Evolutionary conservation across 2,113 vertebrate genomes (phyloP).

Genomic region (Brevimyrus niger): DNA sequence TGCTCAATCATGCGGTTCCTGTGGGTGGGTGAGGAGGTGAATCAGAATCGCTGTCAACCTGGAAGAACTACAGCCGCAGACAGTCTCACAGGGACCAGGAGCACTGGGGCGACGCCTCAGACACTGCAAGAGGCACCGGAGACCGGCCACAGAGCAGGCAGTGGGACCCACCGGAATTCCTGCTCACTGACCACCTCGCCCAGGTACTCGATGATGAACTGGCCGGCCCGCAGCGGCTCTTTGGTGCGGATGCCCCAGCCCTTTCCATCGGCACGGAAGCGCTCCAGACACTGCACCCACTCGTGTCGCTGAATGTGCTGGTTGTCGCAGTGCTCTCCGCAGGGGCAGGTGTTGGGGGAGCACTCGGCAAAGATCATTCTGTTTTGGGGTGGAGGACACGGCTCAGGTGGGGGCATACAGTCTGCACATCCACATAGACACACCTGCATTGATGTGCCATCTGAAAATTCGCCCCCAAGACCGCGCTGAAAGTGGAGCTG

Average conservation of each 20-base stretch:
- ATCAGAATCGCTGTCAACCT: not conserved
- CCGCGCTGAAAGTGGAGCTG: not conserved
- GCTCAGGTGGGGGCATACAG: not conserved
- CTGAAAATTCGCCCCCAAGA: not conserved
- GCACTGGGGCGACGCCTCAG: not conserved
- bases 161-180: conserved; percentile 78
- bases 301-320: conserved; percentile 95
- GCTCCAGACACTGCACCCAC: conserved; percentile 94
- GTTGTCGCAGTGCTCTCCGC: conserved; percentile 83
- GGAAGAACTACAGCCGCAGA: not conserved
- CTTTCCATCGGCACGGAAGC: conserved; percentile 92
- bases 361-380: conserved; percentile 99
- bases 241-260: conserved; percentile 98
- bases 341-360: conserved; percentile 87
- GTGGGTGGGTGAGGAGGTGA: conserved; percentile 32
- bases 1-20: conserved; percentile 97
- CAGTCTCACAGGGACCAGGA: not conserved
- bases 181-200: conserved; percentile 97
- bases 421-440: not conserved
- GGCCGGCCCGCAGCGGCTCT: conserved; percentile 79
- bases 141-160: not conserved
- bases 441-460: not conserved
- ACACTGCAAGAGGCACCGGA: not conserved
- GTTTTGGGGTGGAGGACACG: not conserved
- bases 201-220: conserved; percentile 98